Conservation (phyloP, 2,113 vertebrate genomes). For the Peromyscus californicus region DNA sequence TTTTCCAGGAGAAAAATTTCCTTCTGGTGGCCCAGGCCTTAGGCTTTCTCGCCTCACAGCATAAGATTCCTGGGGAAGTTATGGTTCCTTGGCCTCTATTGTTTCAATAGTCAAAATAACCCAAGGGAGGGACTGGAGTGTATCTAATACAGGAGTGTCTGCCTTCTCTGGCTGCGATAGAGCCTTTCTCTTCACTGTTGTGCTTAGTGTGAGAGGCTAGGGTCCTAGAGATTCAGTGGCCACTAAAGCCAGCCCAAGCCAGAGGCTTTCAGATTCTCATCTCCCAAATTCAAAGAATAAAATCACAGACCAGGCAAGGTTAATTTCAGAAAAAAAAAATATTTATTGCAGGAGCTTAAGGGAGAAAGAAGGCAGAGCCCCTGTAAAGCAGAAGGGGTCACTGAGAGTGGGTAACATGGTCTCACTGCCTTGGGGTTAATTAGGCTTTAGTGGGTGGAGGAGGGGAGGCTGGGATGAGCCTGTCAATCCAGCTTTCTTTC, state of each 20-base stretch:
- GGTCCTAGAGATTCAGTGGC: neutral
- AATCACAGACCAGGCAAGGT: neutral
- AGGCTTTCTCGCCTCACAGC: neutral
- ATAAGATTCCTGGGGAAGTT: neutral
- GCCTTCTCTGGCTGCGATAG: neutral
- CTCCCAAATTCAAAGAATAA: neutral
- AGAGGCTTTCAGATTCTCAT: neutral
- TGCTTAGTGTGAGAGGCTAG: neutral
- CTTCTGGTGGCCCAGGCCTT: neutral
- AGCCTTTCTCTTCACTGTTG: neutral
- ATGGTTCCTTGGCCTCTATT: neutral
- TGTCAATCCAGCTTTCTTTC: neutral
- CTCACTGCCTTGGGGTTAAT: neutral
- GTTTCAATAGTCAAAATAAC: neutral
- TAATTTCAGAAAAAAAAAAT: neutral
- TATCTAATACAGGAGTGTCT: neutral
- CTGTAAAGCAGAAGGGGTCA: neutral
- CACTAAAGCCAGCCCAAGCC: neutral
- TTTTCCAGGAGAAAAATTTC: neutral
- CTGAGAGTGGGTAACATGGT: neutral
- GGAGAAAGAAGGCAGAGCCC: neutral
- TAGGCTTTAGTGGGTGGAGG: neutral
- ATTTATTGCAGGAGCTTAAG: neutral
- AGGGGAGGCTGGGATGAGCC: neutral
- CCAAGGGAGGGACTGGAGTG: neutral